Evolutionary conservation across 2,797 vertebrate genomes (phyloP).

Genomic region (Kryptopterus vitreolus): DNA sequence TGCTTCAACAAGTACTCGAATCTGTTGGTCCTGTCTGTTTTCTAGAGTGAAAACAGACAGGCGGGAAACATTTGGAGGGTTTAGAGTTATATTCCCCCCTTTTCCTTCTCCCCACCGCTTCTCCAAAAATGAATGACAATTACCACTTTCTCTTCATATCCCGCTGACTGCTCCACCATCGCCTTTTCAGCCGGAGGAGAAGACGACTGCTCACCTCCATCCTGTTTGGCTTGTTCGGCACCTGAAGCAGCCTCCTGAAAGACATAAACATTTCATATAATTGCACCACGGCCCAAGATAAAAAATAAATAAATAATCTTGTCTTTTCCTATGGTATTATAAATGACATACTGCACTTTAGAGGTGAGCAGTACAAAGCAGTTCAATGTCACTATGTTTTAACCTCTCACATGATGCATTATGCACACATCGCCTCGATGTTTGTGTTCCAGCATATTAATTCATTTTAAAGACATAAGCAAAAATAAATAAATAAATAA

Average conservation of each 20-base stretch:
- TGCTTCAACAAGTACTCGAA: constrained; percentile 99
- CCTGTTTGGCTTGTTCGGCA: constrained; percentile 68
- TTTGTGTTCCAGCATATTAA: too few relatives aligned
- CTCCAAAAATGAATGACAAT: constrained; percentile 10
- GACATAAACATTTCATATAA: neutral
- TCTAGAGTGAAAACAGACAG: constrained; percentile 65
- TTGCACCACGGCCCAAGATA: too few relatives aligned
- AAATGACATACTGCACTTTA: too few relatives aligned
- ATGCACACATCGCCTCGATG: too few relatives aligned
- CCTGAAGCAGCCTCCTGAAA: constrained; percentile 66
- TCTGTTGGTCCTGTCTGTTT: constrained; percentile 96
- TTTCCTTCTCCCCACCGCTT: too few relatives aligned
- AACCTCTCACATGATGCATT: too few relatives aligned
- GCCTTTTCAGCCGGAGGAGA: constrained; percentile 79
- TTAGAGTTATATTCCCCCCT: neutral
- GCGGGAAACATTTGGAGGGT: neutral
- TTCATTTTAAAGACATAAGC: too few relatives aligned
- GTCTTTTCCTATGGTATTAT: too few relatives aligned
- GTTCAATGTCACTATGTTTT: too few relatives aligned
- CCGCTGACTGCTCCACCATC: constrained; percentile 76
- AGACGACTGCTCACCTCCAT: constrained; percentile 79
- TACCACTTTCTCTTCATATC: constrained; percentile 98
- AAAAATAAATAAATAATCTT: too few relatives aligned
- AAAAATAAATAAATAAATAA: too few relatives aligned
- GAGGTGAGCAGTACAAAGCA: too few relatives aligned